Evolutionary conservation across 2,888 invertebrate genomes (phyloP), one percentile per base, ranked within the genome.

Genomic region (Tortrix viridana): DNA sequence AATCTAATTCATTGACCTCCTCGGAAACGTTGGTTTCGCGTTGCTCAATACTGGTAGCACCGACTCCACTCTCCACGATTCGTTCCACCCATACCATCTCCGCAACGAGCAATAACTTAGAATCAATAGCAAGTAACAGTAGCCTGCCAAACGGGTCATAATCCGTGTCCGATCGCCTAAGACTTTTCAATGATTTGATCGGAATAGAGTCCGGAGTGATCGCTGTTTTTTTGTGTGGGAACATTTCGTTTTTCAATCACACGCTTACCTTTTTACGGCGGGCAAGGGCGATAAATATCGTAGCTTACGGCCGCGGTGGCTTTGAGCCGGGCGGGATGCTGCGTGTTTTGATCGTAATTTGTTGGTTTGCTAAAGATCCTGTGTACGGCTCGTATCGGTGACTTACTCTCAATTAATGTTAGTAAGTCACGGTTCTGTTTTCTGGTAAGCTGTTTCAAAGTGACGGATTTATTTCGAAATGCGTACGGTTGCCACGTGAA

Each of bases 271-370:
- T 86, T 88, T 86, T 85, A 85, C 84, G 79, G 80, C 77, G 76
- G 73, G 76, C 74, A 74, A 67, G 74, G 72, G 80, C 80, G 86
- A 91, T 92, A 92, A 92, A 91, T 85, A 86, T 84, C 76, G 82
- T 72, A 89, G 78, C 81, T 89, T 91, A 92, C 80, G 86, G 84
- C 77, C 77, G 86, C 91, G 91, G 91, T 75, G 71, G 80, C 88
- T 89, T 89, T 89, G 87, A 63, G 20, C 22, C 54, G 57, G 22
- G 57, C 54, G 41, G 26, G 62, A 60, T 41, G 44, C 50, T 37
- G 46, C 26, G 47, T 46, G 26, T 20, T 38, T 52, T 41, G 19
- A n/a, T 47, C 46, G 57, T 57, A 38, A 57, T 57, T 63, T 63
- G 63, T 58, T 53, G 41, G 52, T 53, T 57, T 63, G 63, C 63